phyloP scores from a whole-genome alignment of 2,113 vertebrate genomes.

The Okapia johnstoni region DNA sequence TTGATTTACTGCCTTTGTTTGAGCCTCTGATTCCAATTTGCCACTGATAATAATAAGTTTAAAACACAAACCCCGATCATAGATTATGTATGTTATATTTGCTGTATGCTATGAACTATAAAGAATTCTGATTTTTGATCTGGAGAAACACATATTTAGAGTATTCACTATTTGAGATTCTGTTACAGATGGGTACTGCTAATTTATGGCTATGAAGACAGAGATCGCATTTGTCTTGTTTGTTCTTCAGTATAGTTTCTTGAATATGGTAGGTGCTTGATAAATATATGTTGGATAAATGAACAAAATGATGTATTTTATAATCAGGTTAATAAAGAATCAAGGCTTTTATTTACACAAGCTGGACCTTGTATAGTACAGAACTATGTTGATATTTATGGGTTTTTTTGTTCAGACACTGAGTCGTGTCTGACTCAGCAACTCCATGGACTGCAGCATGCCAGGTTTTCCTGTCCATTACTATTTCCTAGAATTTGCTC shows the following conservation, averaged over 20 bases:
- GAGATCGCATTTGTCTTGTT: not conserved
- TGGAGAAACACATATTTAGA: not conserved
- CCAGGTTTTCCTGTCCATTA: not conserved
- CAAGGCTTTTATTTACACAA: not conserved
- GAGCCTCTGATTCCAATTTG: slow-evolving; percentile 33
- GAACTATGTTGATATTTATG: not conserved
- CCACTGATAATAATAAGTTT: slow-evolving; percentile 2
- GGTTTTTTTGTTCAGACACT: not conserved
- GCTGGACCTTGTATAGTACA: not conserved
- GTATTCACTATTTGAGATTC: not conserved
- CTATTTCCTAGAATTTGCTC: not conserved
- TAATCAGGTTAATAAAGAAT: not conserved
- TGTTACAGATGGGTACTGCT: not conserved
- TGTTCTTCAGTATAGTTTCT: not conserved
- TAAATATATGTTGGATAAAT: not conserved
- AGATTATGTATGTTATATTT: not conserved
- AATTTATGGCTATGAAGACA: not conserved
- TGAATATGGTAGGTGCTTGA: not conserved
- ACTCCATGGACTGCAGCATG: not conserved
- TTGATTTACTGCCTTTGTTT: slow-evolving; percentile 23
- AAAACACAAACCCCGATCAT: not conserved
- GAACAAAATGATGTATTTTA: not conserved
- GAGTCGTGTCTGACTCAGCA: not conserved
- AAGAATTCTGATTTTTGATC: not conserved
- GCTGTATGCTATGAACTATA: not conserved